Base-by-base conservation (phyloP, 2,797 vertebrate genomes). In the Columba guinea region DNA sequence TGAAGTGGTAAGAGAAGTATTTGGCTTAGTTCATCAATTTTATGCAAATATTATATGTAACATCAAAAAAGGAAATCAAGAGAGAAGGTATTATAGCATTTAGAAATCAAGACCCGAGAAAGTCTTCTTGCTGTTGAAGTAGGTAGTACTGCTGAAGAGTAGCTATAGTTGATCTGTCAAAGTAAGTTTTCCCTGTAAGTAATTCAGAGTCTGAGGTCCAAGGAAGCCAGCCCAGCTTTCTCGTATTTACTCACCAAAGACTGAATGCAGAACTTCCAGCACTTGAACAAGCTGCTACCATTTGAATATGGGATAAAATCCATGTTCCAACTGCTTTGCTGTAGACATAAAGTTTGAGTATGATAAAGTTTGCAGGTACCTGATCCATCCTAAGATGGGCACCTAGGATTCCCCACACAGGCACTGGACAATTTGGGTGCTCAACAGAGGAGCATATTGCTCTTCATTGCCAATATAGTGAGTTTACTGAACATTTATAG, bases 41-140 rank as follows among this genome's bases (percentile, higher is more conserved):
- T 94, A 96, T 95, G 96, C 90, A 95, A 95, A 94, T 95, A 68
- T 46, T 14, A 81, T 71, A 71, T 52, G 32, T 55, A 96, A 92
- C 74, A 95, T 86, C 90, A 95, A 90, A 94, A 94, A 96, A 82
- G 75, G 68, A 96, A 96, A 90, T 90, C 74, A 69, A 94, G 84
- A 87, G 27, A 93, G 78, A 53, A 89, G 91, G 70, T 87, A 53
- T 67, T 95, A 92, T 56, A 64, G 4, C 19, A 75, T 87, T 87
- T 74, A 71, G 64, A 89, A 91, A 89, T 79, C 35, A 82, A 87
- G 77, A 64, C 34, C 32, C 83, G 53, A 93, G 93, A 88, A 87
- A 21, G 14, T 60, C 74, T 91, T 22, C 41, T 70, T 64, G 37
- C n/a, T 74, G 28, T 32, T 79, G 35, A 92, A 90, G 59, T 28